Evolutionary conservation across 2,797 vertebrate genomes (phyloP), one percentile per base, ranked within the genome.

Genomic region (Malacoraja senta): DNA sequence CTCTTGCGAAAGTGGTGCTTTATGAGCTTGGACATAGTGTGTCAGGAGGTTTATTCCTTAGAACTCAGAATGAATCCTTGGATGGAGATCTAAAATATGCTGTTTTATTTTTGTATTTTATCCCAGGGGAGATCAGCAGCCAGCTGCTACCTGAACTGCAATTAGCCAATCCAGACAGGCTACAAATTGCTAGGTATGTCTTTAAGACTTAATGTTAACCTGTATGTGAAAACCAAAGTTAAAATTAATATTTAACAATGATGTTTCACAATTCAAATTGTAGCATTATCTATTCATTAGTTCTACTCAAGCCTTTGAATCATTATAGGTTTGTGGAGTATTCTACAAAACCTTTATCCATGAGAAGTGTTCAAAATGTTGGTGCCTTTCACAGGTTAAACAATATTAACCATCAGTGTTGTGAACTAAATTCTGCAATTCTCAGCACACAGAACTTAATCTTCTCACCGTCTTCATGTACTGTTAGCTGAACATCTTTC

Each of bases 401-500:
- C n/a, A 88, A 32, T 68, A 88, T 86, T 86, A n/a, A 32, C 29
- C 58, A 32, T 35, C 68, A 72, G 21, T 29, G 90, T 24, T 74
- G 90, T 44, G 90, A 91, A 74, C 72, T 92, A 58, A 92, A 44
- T 92, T 44, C 68, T 44, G 90, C 24, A 44, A 92, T 53, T 76
- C 44, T 76, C 32, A 53, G 68, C 21, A 53, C 44, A 44, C 68
- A 15, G 68, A 53, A 92, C 90, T 92, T 76, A 58, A 72, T 92
- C 71, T 92, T 71, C 96, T 53, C 95, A 98, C 98, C 97, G 95
- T 97, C 95, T 93, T 97, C 96, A 32, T 95, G 97, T 95, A 99
- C 99, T 1, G 94, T 97, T 94, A 99, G 95, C 0, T 96, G 95
- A 95, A 99, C 98, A 72, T 93, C 8, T 93, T 96, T 96, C 0